Percentiles rank a stretch among this genome's conserved stretches.
Evolutionary conservation across 2,888 invertebrate species (phyloP).

Genomic region (Acrobasis consociella): DNA sequence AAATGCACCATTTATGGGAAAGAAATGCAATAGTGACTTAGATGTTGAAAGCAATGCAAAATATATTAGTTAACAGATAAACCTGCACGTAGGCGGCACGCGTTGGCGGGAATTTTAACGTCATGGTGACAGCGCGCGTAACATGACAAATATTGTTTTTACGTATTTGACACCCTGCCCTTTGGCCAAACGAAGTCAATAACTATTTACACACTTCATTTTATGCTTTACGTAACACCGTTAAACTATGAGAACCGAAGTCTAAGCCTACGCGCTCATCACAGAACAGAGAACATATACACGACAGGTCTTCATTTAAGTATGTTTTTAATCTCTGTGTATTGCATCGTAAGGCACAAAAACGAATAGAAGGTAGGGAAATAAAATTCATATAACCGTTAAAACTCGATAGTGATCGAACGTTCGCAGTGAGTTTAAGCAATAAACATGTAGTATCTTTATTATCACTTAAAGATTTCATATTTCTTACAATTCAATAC

Average conservation of each 20-base stretch:
- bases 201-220: slow-evolving; percentile 16
- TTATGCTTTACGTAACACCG: not conserved
- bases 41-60: slow-evolving; percentile 9
- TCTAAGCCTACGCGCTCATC: too few relatives aligned
- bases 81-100: slow-evolving; percentile 24
- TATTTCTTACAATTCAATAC: not conserved
- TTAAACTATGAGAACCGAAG: not conserved
- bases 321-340: too few relatives aligned
- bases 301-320: too few relatives aligned
- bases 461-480: not conserved
- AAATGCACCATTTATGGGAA: not conserved
- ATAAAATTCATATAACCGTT: too few relatives aligned
- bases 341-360: too few relatives aligned
- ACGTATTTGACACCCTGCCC: slow-evolving; percentile 19
- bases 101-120: slow-evolving; percentile 31
- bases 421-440: too few relatives aligned
- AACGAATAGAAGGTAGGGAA: too few relatives aligned
- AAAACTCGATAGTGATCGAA: too few relatives aligned
- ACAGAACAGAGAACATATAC: too few relatives aligned
- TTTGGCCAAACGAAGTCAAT: slow-evolving; percentile 24
- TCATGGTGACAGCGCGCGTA: slow-evolving; percentile 25
- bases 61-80: not conserved
- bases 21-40: not conserved
- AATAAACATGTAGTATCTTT: too few relatives aligned
- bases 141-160: slow-evolving; percentile 28